Conservation (phyloP, 2,113 vertebrate genomes). For the Oceanodroma tethys region DNA sequence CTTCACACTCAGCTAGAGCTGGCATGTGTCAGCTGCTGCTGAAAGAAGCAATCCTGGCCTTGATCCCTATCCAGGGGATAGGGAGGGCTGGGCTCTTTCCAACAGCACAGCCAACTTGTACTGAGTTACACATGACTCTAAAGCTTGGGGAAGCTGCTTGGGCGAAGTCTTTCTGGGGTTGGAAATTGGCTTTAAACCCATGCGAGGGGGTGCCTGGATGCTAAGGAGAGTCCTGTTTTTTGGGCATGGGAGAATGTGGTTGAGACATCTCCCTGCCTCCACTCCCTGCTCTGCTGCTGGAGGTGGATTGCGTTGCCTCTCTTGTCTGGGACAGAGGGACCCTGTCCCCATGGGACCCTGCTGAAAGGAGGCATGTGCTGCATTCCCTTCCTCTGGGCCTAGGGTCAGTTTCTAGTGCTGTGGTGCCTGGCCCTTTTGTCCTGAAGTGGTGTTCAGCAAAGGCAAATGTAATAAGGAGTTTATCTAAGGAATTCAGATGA, state of each 20-base stretch:
- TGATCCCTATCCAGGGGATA: neutral
- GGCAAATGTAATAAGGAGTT: neutral
- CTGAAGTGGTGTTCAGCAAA: neutral
- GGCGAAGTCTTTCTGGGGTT: neutral
- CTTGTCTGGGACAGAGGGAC: neutral
- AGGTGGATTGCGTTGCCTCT: neutral
- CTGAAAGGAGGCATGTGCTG: neutral
- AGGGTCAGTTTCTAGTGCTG: neutral
- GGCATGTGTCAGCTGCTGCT: neutral
- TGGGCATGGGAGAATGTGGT: neutral
- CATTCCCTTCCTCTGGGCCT: neutral
- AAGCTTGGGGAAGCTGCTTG: neutral
- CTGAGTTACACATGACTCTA: neutral
- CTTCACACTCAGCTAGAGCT: neutral
- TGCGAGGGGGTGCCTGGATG: neutral
- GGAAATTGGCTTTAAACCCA: neutral
- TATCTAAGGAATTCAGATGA: neutral
- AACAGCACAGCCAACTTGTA: neutral
- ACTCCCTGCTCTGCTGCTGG: neutral
- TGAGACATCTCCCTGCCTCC: neutral
- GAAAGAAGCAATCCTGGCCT: neutral
- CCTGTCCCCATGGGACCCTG: neutral
- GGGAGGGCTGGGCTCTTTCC: neutral
- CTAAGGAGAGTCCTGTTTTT: neutral
- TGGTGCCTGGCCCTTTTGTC: neutral